Base-by-base conservation (phyloP, 2,888 invertebrate genomes). In the Furcula furcula region DNA sequence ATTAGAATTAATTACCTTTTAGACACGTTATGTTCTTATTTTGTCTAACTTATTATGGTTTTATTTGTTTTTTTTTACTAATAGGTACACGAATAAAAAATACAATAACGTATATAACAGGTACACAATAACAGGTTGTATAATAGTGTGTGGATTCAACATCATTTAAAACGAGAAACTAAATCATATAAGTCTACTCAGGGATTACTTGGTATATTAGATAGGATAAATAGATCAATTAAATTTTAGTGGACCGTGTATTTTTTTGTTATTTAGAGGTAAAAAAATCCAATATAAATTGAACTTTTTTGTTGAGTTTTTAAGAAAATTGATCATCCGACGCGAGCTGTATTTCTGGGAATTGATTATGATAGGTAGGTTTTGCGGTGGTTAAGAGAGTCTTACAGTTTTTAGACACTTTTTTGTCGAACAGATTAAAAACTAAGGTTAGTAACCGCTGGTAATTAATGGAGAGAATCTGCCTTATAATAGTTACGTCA, bases 201-300 rank as follows among this genome's bases (percentile, higher is more conserved):
- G 3, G 23, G 12, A 23, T 12, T 9, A 23, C 23, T 12, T 23
- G 12, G 7, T 23, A 12, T 12, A 23, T 23, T 23, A 23, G 23
- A 12, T 23, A 23, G 23, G 16, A 23, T 12, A 7, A 23, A 12
- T 7, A 7, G 23, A 23, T 12, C 23, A 23, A 23, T 23, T 23
- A 23, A 23, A 23, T 23, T 23, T 23, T 23, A 23, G 23, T 23
- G 23, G 6, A 23, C 23, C 23, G 23, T 23, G 23, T 23, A 23
- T 12, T 23, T 23, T 12, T 23, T 23, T 23, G 23, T 7, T n/a
- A 2, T 23, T 23, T 23, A 6, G 3, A 23, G 1, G 7, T 10
- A 23, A 23, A 23, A 16, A 23, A 23, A 23, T 23, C 23, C 23
- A 23, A 23, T 23, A 23, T 7, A 1, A 12, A 12, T 23, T 7